These are phyloP conservation scores for Perccottus glenii DNA, from an alignment of 2,113 vertebrate species.

Conservation along the genomic window DNA sequence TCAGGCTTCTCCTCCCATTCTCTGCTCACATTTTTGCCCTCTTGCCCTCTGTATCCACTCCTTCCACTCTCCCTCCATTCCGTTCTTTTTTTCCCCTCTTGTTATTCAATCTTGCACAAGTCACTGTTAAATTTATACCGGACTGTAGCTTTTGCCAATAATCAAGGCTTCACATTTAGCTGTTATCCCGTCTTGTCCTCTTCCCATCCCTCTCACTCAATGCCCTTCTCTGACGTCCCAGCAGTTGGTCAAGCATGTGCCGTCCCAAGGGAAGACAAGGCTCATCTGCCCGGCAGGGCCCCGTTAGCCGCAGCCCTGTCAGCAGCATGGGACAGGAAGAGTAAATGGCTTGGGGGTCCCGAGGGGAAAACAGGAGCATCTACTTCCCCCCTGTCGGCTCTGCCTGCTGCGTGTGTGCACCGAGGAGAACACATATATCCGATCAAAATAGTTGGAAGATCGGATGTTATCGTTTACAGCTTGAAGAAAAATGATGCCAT, in stretches of 20 bases:
- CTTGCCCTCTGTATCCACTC: slow-evolving; percentile 29
- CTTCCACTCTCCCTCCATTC: slow-evolving; percentile 12
- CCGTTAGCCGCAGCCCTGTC: slow-evolving; percentile 48
- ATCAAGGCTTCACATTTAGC: slow-evolving; percentile 27
- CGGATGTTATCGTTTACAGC: slow-evolving; percentile 55
- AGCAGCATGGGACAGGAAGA: slow-evolving; percentile 66
- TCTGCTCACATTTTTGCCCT: slow-evolving; percentile 36
- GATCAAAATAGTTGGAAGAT: slow-evolving; percentile 43
- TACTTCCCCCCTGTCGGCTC: slow-evolving; percentile 36
- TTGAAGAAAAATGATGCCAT: slow-evolving; percentile 50
- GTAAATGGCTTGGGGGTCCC: slow-evolving; percentile 40
- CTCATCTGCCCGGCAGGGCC: slow-evolving; percentile 45
- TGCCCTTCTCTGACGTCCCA: slow-evolving; percentile 49
- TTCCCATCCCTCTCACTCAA: slow-evolving; percentile 8
- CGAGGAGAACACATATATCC: slow-evolving; percentile 12
- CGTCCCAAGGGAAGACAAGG: slow-evolving; percentile 34
- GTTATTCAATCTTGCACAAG: slow-evolving; percentile 50
- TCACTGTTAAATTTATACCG: slow-evolving; percentile 37
- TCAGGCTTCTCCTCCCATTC: slow-evolving; percentile 46
- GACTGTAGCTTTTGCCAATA: slow-evolving; percentile 15
- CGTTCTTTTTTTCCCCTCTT: neutral
- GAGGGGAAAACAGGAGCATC: slow-evolving; percentile 57
- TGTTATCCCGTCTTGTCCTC: slow-evolving; percentile 18
- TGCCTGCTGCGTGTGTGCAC: neutral
- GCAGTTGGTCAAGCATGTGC: slow-evolving; percentile 34